Base-by-base conservation (phyloP, 2,888 invertebrate species). In the Scaptomyza tumidula region DNA sequence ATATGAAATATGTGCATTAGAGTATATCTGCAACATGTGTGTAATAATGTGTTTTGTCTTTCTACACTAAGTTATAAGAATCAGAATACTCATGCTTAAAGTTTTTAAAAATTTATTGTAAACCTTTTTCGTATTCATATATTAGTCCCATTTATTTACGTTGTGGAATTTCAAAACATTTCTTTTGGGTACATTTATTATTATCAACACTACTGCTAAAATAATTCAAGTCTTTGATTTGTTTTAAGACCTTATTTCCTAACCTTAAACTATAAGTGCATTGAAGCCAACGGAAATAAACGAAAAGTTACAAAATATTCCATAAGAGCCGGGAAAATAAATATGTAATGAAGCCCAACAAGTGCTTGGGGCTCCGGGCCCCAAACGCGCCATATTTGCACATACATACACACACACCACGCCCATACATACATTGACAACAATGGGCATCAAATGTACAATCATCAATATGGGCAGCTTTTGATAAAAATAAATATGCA, bases 361-460 rank as follows among this genome's bases (percentile, higher is more conserved):
- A 86, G 75, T 84, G 88, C 55, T 19, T 49, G 46, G 57, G 55
- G 58, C 45, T 45, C 52, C 53, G 50, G 33, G 43, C 41, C 43
- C 13, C 49, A 56, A 68, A 50, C 24, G 33, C 19, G 35, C 59
- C 66, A 59, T 64, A 66, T 77, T 71, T 48, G 45, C 56, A 49
- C 44, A 33, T 43, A 56, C 52, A 49, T 35, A 46, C 24, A 35
- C 13, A 49, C 41, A 27, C 19, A 19, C 62, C 62, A 57, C 44
- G 10, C 45, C 44, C 63, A 49, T 44, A 44, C 27, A 71, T 24
- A 35, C 29, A 45, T 31, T 53, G 50, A 16, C 35, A 60, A 61
- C 67, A 72, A 71, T 71, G 68, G 65, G 76, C 69, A 62, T 79
- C 74, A 61, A 78, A 74, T 84, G 68, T 31, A 75, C 79, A 75